Base-by-base conservation (phyloP, 2,113 vertebrate species). In the Sminthopsis crassicaudata region DNA sequence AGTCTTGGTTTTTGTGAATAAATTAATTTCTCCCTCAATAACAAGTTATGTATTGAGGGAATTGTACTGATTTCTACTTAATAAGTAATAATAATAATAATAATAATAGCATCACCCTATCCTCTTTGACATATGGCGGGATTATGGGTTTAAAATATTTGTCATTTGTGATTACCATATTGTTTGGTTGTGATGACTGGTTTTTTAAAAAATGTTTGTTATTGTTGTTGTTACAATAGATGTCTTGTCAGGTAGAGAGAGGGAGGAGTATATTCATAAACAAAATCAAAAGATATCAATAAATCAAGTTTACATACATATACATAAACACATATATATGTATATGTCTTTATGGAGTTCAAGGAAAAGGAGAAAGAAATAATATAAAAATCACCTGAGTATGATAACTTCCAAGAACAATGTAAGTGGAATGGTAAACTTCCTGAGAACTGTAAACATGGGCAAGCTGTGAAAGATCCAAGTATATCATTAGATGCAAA, bases 371-470 rank as follows among this genome's bases (percentile, higher is more conserved):
- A 93, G 90, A 94, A 97, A 90, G 93, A 67, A 67, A 67, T 67
- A 89, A 46, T n/a, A 23, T 8, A 54, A 52, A 36, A 96, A 96
- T 98, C 98, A 99, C 99, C 99, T 98, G 53, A 99, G 98, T 96
- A 99, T 96, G 97, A 99, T 98, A 67, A 98, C 97, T 98, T 99
- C 99, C 98, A 99, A 98, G 25, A 99, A 98, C 97, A 99, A 99
- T 52, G 99, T 99, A 97, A 99, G 98, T 94, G 99, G 97, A 97
- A 99, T 99, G 93, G 99, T 99, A 98, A 99, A 99, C 97, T 99
- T 99, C 96, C 99, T 98, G 97, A 99, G 98, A 24, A 99, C 99
- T 46, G 99, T 99, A 98, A 99, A 99, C 99, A 99, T 99, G 50
- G 99, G 99, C 97, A 99, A 98, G 97, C 99, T 99, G 99, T 94